Conservation (phyloP, 2,113 vertebrate species). For the Oncorhynchus mykiss region DNA sequence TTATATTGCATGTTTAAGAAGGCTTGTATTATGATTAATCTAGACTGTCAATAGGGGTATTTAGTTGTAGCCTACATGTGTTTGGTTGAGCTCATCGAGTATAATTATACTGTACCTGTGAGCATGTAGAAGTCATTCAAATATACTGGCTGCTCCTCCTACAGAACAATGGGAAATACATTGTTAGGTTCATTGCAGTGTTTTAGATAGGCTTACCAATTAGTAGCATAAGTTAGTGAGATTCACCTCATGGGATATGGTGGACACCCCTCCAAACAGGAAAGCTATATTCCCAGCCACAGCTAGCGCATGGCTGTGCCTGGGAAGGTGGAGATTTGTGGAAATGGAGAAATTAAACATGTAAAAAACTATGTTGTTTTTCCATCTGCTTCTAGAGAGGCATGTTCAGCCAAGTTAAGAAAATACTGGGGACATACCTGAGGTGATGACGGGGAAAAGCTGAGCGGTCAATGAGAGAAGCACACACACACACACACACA, state of each 20-base stretch:
- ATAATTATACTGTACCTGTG: constrained; percentile 59
- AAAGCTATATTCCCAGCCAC: constrained; percentile 73
- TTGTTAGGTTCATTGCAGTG: not conserved
- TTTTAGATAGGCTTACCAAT: not conserved
- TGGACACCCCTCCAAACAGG: constrained; percentile 73
- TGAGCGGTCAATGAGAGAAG: not conserved
- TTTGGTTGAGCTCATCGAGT: not conserved
- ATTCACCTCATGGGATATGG: constrained; percentile 48
- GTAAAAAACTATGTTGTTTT: not conserved
- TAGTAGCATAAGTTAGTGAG: not conserved
- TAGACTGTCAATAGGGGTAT: not conserved
- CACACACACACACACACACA: not conserved
- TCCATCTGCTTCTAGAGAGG: too few relatives aligned
- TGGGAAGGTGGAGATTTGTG: constrained; percentile 24
- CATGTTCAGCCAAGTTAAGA: too few relatives aligned
- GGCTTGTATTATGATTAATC: not conserved
- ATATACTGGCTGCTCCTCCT: constrained; percentile 65
- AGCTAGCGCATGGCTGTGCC: constrained; percentile 67
- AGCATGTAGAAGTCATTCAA: constrained; percentile 80
- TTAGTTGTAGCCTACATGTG: not conserved
- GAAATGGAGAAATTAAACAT: not conserved
- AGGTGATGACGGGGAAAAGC: too few relatives aligned
- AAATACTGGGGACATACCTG: too few relatives aligned
- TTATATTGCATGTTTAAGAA: not conserved
- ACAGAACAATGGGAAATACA: constrained; percentile 12